Percentiles rank a stretch among this genome's conserved stretches.
phyloP scores from a whole-genome alignment of 1,140 invertebrate genomes.

The Drosophila busckii region DNA sequence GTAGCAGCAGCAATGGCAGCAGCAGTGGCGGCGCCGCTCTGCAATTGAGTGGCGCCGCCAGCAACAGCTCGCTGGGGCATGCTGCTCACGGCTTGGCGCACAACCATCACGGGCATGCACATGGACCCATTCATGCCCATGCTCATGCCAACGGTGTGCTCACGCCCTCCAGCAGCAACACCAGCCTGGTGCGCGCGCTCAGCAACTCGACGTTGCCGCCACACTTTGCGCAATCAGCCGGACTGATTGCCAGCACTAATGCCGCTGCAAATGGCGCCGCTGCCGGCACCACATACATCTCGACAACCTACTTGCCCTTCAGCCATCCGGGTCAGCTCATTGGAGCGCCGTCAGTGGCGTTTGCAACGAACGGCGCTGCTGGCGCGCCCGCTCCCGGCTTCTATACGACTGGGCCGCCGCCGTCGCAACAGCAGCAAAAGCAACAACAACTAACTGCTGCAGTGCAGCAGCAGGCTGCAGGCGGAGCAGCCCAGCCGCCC shows the following conservation, averaged over 20 bases:
- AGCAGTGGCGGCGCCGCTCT: constrained; percentile 53
- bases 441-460: constrained; percentile 23
- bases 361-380: constrained; percentile 30
- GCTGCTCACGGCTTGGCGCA: constrained; percentile 14
- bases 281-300: constrained; percentile 20
- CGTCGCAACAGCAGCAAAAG: constrained; percentile 30
- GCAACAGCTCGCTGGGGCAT: constrained; percentile 42
- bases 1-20: constrained; percentile 37
- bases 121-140: constrained; percentile 33
- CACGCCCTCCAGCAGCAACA: constrained; percentile 27
- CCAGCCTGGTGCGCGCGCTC: constrained; percentile 37
- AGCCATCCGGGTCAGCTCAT: constrained; percentile 32
- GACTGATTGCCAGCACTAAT: constrained; percentile 57
- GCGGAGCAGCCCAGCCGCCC: constrained; percentile 13
- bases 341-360: constrained; percentile 37
- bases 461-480: constrained; percentile 31
- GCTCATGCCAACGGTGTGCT: constrained; percentile 44
- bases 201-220: constrained; percentile 39
- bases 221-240: constrained; percentile 51
- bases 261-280: constrained; percentile 21
- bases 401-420: constrained; percentile 17
- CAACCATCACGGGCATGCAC: constrained; percentile 14
- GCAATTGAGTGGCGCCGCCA: constrained; percentile 61
- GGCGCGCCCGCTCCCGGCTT: constrained; percentile 20
- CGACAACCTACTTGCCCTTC: constrained; percentile 45